phyloP scores from a whole-genome alignment of 2,888 invertebrate genomes.

The Bembecia ichneumoniformis region DNA sequence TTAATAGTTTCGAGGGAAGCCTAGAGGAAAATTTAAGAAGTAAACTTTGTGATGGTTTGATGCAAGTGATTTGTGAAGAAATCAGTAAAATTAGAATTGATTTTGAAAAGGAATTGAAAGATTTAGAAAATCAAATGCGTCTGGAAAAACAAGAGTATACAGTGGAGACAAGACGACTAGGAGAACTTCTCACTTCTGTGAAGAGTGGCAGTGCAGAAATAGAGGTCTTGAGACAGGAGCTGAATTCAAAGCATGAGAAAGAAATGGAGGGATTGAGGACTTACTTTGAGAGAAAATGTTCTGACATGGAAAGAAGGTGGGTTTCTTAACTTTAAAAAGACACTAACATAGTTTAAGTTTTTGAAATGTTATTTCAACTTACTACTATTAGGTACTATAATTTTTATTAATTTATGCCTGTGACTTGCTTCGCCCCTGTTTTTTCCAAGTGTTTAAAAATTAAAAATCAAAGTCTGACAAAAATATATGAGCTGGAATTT shows the following conservation, averaged over 20 bases:
- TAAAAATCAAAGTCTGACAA: too few relatives aligned
- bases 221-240: conserved; percentile 69
- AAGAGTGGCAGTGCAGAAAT: conserved; percentile 73
- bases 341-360: background rate
- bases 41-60: conserved; percentile 67
- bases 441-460: too few relatives aligned
- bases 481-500: too few relatives aligned
- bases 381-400: background rate
- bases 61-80: conserved; percentile 69
- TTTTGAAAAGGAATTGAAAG: conserved; percentile 48
- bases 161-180: conserved; percentile 65
- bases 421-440: too few relatives aligned
- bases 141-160: conserved; percentile 71
- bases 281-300: conserved; percentile 86
- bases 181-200: conserved; percentile 69
- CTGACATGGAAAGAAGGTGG: conserved; percentile 84
- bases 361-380: background rate
- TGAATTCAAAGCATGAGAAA: conserved; percentile 77
- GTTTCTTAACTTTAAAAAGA: background rate
- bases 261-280: conserved; percentile 85
- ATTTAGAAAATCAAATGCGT: conserved; percentile 59
- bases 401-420: background rate
- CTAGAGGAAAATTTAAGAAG: conserved; percentile 57
- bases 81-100: conserved; percentile 59
- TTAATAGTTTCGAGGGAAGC: conserved; percentile 44